Base-by-base conservation (phyloP, 2,797 vertebrate species). In the Ctenopoma multispine region DNA sequence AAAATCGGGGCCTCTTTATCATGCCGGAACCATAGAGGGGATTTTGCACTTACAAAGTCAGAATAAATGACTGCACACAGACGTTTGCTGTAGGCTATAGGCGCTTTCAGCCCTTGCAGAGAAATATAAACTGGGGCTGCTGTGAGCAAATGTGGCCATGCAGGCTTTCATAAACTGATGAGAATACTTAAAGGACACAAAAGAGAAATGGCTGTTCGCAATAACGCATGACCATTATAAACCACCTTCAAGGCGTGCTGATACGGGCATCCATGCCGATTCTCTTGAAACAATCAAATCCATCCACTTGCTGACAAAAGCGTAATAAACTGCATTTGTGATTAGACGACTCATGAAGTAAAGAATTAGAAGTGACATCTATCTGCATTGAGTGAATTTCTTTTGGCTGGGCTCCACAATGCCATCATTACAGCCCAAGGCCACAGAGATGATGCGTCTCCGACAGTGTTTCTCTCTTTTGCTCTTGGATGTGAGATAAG, bases 41-140 rank as follows among this genome's bases (percentile, higher is more conserved):
- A 31, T 69, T 73, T 56, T 54, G 46, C 47, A 57, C 55, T 72
- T 47, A 61, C 29, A 3, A 67, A 78, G 53, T 79, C 74, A 54
- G 44, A 79, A 75, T 67, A 80, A 62, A 73, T 36, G 29, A 65
- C 63, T 41, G 7, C 53, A 69, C 34, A 29, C 23, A 70, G 47
- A 77, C 59, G 59, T n/a, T 59, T 1, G 63, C 83, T 81, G 29
- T 0, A 29, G 69, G 81, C 77, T 40, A 72, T 0, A 23, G 60
- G 62, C 10, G 49, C 69, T 78, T 79, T 71, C 49, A 63, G 63
- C 50, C 48, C 74, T 74, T 7, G 47, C 20, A 53, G 44, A 68
- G 68, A 58, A 72, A 79, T 8, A 57, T 34, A 51, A 77, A 71
- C 62, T 14, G 34, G 21, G 40, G 51, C 50, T 24, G 20, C 12